Evolutionary conservation across 2,888 invertebrate genomes (phyloP), one percentile per base, ranked within the genome.

Genomic region (Sturmia bella): DNA sequence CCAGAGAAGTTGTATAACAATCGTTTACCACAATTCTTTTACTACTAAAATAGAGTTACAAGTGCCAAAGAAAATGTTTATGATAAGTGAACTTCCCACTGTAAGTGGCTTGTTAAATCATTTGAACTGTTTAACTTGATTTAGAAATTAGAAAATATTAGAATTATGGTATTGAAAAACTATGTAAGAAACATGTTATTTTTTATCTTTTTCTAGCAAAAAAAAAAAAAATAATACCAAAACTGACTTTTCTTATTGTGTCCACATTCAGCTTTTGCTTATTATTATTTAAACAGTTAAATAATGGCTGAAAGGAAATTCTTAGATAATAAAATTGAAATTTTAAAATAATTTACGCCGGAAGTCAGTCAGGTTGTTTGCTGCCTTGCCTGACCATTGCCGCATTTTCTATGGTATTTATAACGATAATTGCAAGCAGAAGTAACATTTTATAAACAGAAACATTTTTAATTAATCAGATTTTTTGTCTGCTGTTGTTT

Each of bases 281-380:
- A 9, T 54, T 19, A 11, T 41, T 11, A 24, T 39, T 54, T 57
- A 59, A 78, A 78, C 72, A 48, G 70, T 75, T 75, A 64, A 48
- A 43, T 48, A 68, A 76, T 48, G 61, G 27, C 61, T 63, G 7
- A 50, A 45, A 77, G 69, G 63, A 77, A 81, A 81, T 74, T 81
- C 77, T 77, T 69, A 57, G 32, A 52, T 69, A 63, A 68, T 50
- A 56, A 50, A 80, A 73, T 32, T 77, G 17, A 72, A 72, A 48
- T n/a, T 66, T 63, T 48, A 61, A 61, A 68, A 41, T 43, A 64
- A 81, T 52, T 78, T 37, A 43, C 19, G 13, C 21, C 57, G 78
- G 78, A 78, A 52, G 75, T 75, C 13, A 7, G 41, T 27, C 27
- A 12, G 0, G 17, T 43, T 19, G 0, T 13, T 43, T 19, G 45